These are phyloP conservation scores for Chromobotia macracanthus DNA, from an alignment of 2,797 vertebrate species.

Conservation along the genomic window DNA sequence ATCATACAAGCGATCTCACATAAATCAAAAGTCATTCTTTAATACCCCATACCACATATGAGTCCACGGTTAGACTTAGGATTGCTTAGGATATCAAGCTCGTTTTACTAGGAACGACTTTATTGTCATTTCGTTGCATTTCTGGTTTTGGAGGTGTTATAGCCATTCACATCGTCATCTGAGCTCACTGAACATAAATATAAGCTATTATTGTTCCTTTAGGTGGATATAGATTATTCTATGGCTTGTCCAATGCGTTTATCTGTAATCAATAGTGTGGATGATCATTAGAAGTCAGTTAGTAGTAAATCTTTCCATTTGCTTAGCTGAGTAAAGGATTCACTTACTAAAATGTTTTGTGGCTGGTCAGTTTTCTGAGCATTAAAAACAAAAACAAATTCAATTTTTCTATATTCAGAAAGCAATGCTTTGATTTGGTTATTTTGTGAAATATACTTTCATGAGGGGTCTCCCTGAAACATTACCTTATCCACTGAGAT, in stretches of 20 bases:
- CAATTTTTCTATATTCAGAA: slow-evolving; percentile 34
- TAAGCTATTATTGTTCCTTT: not conserved
- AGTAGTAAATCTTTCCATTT: slow-evolving; percentile 22
- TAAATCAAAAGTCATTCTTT: too few relatives aligned
- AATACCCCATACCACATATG: too few relatives aligned
- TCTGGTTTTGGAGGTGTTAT: not conserved
- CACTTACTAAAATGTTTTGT: not conserved
- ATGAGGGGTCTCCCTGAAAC: not conserved
- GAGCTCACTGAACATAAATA: not conserved
- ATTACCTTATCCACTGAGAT: not conserved
- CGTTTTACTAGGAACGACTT: not conserved
- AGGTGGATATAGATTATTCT: not conserved
- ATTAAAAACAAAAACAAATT: slow-evolving; percentile 36
- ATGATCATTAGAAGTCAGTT: slow-evolving; percentile 31
- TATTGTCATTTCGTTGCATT: not conserved
- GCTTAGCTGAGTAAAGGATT: slow-evolving; percentile 26
- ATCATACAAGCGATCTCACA: too few relatives aligned
- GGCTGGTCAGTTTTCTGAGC: not conserved
- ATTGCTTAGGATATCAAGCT: too few relatives aligned
- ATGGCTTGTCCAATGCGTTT: slow-evolving; percentile 3
- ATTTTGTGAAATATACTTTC: slow-evolving; percentile 26
- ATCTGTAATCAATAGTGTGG: slow-evolving; percentile 36
- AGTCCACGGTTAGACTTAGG: too few relatives aligned
- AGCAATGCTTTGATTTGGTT: not conserved
- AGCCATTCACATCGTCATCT: not conserved